phyloP scores from a whole-genome alignment of 2,888 invertebrate species.

The Brachypalpus laphriformis region DNA sequence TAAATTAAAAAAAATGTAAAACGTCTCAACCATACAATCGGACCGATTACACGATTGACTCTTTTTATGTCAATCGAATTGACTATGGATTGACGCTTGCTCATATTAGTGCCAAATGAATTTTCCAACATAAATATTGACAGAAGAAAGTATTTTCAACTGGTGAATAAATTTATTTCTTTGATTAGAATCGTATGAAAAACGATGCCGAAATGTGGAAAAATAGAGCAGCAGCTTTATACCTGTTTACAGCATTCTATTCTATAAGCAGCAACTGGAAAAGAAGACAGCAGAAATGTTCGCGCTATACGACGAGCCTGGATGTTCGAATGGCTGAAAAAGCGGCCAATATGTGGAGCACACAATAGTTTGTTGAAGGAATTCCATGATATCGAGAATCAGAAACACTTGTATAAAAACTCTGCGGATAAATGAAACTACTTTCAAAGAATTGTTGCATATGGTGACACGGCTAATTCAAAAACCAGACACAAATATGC shows the following conservation, averaged over 20 bases:
- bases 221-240: conserved; percentile 7
- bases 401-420: not conserved
- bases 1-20: not conserved
- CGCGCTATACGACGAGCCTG: conserved; percentile 10
- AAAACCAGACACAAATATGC: too few species aligned
- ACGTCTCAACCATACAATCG: conserved; percentile 1
- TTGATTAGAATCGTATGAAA: not conserved
- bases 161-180: too few species aligned
- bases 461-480: too few species aligned
- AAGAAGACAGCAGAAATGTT: not conserved
- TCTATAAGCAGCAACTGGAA: too few species aligned
- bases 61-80: not conserved
- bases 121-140: too few species aligned
- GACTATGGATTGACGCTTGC: not conserved
- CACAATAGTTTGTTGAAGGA: not conserved
- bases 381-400: not conserved
- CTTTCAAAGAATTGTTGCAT: too few species aligned
- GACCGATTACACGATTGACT: conserved; percentile 3
- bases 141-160: not conserved
- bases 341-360: conserved; percentile 15
- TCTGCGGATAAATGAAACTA: too few species aligned
- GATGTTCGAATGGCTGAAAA: conserved; percentile 5
- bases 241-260: too few species aligned
- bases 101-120: not conserved
- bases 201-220: not conserved